Evolutionary conservation across 2,888 invertebrate genomes (phyloP).

Genomic region (Rhorus exstirpatorius): DNA sequence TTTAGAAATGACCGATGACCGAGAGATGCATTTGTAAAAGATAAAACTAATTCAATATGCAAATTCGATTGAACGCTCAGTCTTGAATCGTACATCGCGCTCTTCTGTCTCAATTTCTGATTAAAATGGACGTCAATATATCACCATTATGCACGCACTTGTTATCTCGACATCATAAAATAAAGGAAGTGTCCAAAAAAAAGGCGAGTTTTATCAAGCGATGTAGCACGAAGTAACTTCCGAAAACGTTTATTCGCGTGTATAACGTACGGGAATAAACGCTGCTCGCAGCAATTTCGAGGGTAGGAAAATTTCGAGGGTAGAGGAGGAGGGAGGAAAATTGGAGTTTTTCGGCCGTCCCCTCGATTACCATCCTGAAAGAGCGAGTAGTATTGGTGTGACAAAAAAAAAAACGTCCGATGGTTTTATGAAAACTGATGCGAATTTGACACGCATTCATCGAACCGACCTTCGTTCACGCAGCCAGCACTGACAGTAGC

Average conservation of each 20-base stretch:
- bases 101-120: no score
- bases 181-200: no score
- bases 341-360: constrained; percentile 44
- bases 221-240: no score
- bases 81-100: no score
- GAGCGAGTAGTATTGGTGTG: not conserved
- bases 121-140: not conserved
- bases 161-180: no score
- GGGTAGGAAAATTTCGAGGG: no score
- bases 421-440: constrained; percentile 45
- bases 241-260: not conserved
- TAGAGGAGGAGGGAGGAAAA: no score
- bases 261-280: constrained; percentile 8
- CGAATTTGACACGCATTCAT: constrained; percentile 42
- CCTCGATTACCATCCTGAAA: constrained; percentile 37
- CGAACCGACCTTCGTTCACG: constrained; percentile 31
- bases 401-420: constrained; percentile 37
- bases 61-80: no score
- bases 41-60: no score
- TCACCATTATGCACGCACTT: not conserved
- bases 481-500: constrained; percentile 34
- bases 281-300: constrained; percentile 10
- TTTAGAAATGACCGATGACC: no score
- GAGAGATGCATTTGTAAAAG: no score
- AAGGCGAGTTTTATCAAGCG: no score